Evolutionary conservation across 2,113 vertebrate species (phyloP).

Genomic region (Equus quagga): DNA sequence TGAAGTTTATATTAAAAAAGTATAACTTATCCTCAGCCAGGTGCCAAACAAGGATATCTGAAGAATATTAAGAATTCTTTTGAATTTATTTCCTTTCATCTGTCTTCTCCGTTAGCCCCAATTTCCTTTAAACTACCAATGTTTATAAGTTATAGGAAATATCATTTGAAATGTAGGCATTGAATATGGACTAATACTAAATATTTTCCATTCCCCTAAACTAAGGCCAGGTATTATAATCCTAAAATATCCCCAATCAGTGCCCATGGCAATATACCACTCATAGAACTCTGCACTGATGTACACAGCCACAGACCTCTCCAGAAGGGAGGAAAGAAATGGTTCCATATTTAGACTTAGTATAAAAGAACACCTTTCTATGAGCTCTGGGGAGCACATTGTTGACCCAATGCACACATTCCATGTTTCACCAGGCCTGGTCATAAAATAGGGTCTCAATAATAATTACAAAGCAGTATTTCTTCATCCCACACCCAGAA

Average conservation of each 20-base stretch:
- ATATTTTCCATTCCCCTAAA: conserved; percentile 10
- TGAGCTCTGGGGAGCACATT: background rate
- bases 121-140: conserved; percentile 50
- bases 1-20: conserved; percentile 20
- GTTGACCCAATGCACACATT: background rate
- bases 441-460: background rate
- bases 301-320: background rate
- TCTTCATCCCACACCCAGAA: background rate
- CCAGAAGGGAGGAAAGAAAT: background rate
- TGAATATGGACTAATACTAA: background rate
- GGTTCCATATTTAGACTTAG: background rate
- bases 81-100: conserved; percentile 51
- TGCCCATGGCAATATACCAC: background rate
- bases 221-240: background rate
- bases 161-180: background rate
- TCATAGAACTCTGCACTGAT: background rate
- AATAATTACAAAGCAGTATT: background rate
- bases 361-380: background rate
- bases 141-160: conserved; percentile 14
- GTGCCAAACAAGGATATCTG: conserved; percentile 28
- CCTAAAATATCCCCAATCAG: background rate
- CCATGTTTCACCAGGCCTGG: background rate
- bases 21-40: background rate
- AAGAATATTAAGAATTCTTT: conserved; percentile 57
- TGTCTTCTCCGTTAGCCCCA: background rate